phyloP scores from a whole-genome alignment of 2,888 invertebrate genomes.

The Crocallis elinguaria region DNA sequence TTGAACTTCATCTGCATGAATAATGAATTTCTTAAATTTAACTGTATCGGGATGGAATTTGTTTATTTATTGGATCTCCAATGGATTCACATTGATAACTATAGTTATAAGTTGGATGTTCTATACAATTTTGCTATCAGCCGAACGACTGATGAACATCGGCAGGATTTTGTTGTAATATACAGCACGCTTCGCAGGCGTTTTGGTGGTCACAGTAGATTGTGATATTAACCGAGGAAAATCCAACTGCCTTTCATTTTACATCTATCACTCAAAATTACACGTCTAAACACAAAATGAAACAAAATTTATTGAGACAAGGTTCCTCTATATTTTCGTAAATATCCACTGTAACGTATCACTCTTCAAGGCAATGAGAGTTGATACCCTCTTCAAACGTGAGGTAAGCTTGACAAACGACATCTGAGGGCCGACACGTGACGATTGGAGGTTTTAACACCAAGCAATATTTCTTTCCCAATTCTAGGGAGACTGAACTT shows the following conservation, averaged over 20 bases:
- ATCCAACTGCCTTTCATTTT: too few relatives aligned
- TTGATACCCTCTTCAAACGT: slow-evolving; percentile 37
- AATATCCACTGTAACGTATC: slow-evolving; percentile 27
- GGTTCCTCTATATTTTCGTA: slow-evolving; percentile 6
- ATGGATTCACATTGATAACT: too few relatives aligned
- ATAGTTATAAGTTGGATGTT: too few relatives aligned
- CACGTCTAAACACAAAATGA: neutral
- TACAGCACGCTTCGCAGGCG: too few relatives aligned
- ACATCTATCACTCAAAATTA: too few relatives aligned
- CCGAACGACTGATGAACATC: too few relatives aligned
- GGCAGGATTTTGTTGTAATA: too few relatives aligned
- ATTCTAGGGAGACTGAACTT: neutral
- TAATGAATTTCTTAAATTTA: neutral
- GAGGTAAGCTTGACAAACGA: slow-evolving; percentile 53
- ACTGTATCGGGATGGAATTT: too few relatives aligned
- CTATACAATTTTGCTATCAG: too few relatives aligned
- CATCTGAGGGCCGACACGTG: slow-evolving; percentile 38
- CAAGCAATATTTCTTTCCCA: slow-evolving; percentile 11
- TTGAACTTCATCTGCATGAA: neutral
- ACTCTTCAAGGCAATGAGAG: slow-evolving; percentile 30
- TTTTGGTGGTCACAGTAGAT: too few relatives aligned
- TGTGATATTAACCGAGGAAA: too few relatives aligned
- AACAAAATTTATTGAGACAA: neutral
- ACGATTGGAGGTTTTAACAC: slow-evolving; percentile 24
- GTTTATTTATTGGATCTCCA: too few relatives aligned